phyloP scores from a whole-genome alignment of 2,113 vertebrate genomes.

The Grus americana region DNA sequence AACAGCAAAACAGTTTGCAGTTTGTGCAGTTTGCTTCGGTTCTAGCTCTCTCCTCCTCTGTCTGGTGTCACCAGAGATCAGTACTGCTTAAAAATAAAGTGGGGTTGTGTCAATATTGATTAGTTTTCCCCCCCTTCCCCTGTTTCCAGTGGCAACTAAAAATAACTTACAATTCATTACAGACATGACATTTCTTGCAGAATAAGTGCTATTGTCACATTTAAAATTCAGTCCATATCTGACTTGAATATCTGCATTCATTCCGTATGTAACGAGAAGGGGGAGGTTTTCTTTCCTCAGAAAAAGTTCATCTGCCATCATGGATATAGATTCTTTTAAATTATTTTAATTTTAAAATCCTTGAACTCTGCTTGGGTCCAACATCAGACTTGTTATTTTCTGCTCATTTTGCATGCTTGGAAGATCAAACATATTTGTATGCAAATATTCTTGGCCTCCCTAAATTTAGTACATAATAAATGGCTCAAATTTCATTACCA shows the following conservation, averaged over 20 bases:
- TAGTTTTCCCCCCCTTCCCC: background rate
- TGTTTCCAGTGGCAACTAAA: constrained; percentile 39
- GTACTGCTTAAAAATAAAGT: constrained; percentile 27
- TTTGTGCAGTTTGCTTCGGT: background rate
- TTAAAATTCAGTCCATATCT: constrained; percentile 10
- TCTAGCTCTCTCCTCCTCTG: background rate
- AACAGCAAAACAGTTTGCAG: background rate
- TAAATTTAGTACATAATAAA: background rate
- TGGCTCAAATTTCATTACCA: background rate
- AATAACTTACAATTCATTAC: constrained; percentile 37
- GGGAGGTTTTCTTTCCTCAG: background rate
- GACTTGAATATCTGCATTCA: background rate
- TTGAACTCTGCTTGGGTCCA: background rate
- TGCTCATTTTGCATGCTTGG: background rate
- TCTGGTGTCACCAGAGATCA: background rate
- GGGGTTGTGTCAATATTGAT: constrained; percentile 1
- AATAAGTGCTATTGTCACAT: background rate
- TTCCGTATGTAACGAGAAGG: background rate
- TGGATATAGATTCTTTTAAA: background rate
- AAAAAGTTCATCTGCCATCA: background rate
- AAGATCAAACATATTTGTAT: constrained; percentile 28
- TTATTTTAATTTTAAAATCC: background rate
- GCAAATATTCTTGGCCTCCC: constrained; percentile 33
- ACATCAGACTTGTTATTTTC: background rate
- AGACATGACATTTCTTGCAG: background rate